phyloP scores from a whole-genome alignment of 2,888 invertebrate species.

The Plebejus melissa region DNA sequence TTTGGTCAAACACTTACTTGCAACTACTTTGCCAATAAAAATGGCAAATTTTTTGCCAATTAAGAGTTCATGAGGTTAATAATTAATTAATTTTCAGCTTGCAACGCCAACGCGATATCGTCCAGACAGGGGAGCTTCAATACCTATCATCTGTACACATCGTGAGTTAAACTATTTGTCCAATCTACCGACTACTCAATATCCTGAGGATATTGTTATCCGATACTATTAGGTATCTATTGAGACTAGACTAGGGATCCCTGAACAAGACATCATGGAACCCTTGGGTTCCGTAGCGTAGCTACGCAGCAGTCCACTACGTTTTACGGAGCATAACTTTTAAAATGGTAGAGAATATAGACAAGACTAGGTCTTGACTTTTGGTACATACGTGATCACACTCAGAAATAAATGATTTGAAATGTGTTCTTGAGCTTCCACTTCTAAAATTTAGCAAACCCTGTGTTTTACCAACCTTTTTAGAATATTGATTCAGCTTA shows the following conservation, averaged over 20 bases:
- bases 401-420: too few relatives aligned
- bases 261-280: neutral
- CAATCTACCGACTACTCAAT: neutral
- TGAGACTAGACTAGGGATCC: neutral
- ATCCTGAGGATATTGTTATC: neutral
- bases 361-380: too few relatives aligned
- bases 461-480: too few relatives aligned
- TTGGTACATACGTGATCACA: too few relatives aligned
- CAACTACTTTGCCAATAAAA: neutral
- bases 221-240: neutral
- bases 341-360: too few relatives aligned
- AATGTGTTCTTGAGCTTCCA: too few relatives aligned
- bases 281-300: neutral
- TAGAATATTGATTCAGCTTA: too few relatives aligned
- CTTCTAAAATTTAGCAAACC: too few relatives aligned
- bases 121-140: constrained; percentile 38
- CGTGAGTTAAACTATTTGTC: constrained; percentile 38
- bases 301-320: too few relatives aligned
- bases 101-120: constrained; percentile 27
- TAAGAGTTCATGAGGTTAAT: neutral
- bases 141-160: constrained; percentile 41
- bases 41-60: neutral
- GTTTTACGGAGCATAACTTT: too few relatives aligned
- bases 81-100: constrained; percentile 29
- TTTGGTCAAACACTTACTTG: neutral